These are phyloP conservation scores for Mirza zaza DNA, from an alignment of 2,113 vertebrate species.

Conservation along the genomic window DNA sequence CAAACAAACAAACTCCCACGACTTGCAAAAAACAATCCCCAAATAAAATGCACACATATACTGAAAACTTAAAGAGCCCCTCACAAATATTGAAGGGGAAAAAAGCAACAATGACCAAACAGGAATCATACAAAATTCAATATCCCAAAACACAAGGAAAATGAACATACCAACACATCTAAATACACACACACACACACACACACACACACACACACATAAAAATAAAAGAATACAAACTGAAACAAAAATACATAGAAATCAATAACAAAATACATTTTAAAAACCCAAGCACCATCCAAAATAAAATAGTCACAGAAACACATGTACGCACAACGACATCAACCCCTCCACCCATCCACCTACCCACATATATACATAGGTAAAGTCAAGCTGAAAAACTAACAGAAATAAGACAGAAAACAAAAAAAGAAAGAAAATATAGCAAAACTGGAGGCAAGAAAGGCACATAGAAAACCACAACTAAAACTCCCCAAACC, in stretches of 20 bases:
- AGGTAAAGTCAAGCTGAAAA: background rate
- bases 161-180: background rate
- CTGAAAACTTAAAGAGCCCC: background rate
- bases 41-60: background rate
- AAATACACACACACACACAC: no score
- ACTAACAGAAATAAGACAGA: background rate
- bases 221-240: background rate
- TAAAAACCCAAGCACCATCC: background rate
- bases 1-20: background rate
- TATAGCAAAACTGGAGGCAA: background rate
- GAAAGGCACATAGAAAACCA: background rate
- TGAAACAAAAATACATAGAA: background rate
- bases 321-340: background rate
- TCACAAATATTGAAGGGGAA: background rate
- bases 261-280: background rate
- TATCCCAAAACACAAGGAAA: background rate
- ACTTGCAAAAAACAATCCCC: background rate
- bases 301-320: background rate
- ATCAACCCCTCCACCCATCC: background rate
- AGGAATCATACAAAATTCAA: background rate
- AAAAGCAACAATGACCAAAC: background rate
- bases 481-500: background rate
- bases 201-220: no score
- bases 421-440: background rate
- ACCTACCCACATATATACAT: background rate